phyloP scores from a whole-genome alignment of 2,113 vertebrate genomes.

The Anas platyrhynchos region DNA sequence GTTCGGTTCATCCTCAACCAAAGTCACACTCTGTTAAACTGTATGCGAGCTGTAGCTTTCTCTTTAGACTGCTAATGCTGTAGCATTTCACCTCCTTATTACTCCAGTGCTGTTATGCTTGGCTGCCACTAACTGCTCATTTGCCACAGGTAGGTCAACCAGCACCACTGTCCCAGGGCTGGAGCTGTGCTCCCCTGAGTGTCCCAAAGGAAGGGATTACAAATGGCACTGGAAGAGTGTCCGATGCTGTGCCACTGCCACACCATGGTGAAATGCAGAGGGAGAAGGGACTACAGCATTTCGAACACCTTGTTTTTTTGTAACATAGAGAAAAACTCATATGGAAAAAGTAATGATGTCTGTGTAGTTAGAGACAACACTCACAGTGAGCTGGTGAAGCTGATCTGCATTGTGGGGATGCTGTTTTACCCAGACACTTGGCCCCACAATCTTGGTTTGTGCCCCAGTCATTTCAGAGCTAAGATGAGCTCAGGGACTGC shows the following conservation, averaged over 20 bases:
- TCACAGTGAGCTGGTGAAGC: neutral
- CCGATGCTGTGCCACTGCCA: rapidly evolving
- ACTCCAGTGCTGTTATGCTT: neutral
- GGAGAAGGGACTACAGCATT: neutral
- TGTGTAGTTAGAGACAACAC: neutral
- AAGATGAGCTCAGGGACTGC: neutral
- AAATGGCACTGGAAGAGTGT: neutral
- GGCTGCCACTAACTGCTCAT: neutral
- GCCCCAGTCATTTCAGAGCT: neutral
- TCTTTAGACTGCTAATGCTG: rapidly evolving
- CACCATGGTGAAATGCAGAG: neutral
- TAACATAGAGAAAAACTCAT: neutral
- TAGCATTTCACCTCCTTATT: neutral
- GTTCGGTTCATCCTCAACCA: neutral
- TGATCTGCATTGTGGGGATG: conserved; percentile 12
- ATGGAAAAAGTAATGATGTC: neutral
- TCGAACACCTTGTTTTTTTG: neutral
- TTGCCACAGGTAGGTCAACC: neutral
- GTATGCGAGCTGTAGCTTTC: neutral
- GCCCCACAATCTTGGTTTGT: neutral
- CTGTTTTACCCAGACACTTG: neutral
- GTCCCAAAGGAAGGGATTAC: neutral
- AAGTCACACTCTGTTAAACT: neutral
- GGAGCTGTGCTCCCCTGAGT: neutral
- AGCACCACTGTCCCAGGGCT: neutral